These are phyloP conservation scores for Chymomyza amoena DNA, from an alignment of 2,888 invertebrate species.

Conservation along the genomic window DNA sequence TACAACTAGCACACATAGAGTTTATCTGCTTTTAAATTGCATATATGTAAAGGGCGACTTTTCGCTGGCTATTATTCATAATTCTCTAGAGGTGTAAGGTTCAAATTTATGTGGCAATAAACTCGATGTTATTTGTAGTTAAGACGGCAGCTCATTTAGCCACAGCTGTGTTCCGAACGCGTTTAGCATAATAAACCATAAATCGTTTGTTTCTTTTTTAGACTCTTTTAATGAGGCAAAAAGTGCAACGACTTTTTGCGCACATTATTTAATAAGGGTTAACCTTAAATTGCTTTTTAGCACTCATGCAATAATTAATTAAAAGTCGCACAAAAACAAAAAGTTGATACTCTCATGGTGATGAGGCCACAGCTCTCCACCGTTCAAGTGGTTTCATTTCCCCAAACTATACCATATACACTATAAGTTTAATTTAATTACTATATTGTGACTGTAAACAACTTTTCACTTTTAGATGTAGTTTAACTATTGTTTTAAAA, in stretches of 20 bases:
- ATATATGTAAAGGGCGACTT: too few species aligned
- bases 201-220: not conserved
- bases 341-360: constrained; percentile 41
- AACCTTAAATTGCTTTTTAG: not conserved
- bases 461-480: not conserved
- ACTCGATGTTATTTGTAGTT: not conserved
- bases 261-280: constrained; percentile 41
- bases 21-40: too few species aligned
- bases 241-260: constrained; percentile 59
- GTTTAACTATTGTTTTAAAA: not conserved
- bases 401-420: not conserved
- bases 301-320: constrained; percentile 31
- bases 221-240: constrained; percentile 9
- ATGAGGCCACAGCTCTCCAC: constrained; percentile 28
- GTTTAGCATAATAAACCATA: constrained; percentile 30
- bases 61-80: too few species aligned
- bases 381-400: constrained; percentile 9
- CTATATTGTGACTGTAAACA: not conserved
- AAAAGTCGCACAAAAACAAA: constrained; percentile 14
- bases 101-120: not conserved
- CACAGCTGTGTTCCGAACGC: constrained; percentile 29
- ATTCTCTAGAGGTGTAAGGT: too few species aligned
- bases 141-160: not conserved
- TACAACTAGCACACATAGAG: too few species aligned
- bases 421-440: constrained; percentile 5